Evolutionary conservation across 2,797 vertebrate genomes (phyloP).

Genomic region (Holocentrus rufus): DNA sequence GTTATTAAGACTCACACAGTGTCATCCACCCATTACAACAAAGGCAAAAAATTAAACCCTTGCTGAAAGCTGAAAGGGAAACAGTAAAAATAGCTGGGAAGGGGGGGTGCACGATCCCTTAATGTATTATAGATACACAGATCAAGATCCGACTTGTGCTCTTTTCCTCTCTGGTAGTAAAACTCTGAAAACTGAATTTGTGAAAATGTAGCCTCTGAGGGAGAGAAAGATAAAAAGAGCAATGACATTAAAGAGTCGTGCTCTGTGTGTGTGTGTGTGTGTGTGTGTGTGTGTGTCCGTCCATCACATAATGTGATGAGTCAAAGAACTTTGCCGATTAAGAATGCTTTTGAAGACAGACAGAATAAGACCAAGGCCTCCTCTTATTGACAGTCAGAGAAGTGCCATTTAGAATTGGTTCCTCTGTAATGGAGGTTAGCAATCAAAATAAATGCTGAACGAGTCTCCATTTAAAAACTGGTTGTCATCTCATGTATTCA

Average conservation of each 20-base stretch:
- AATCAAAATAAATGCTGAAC: constrained; percentile 25
- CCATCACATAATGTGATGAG: constrained; percentile 46
- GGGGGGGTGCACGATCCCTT: constrained; percentile 18
- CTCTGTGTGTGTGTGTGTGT: constrained; percentile 27
- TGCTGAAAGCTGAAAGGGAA: constrained; percentile 13
- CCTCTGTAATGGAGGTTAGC: constrained; percentile 19
- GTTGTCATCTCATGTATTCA: background rate
- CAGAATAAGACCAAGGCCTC: constrained; percentile 35
- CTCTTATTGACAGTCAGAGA: constrained; percentile 37
- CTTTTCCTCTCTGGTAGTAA: constrained; percentile 41
- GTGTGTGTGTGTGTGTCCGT: constrained; percentile 34
- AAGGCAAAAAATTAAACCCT: constrained; percentile 24
- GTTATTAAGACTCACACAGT: constrained; percentile 33
- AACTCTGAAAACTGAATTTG: constrained; percentile 18
- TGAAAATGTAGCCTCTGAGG: constrained; percentile 35
- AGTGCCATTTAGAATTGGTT: constrained; percentile 26
- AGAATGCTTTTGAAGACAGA: constrained; percentile 53
- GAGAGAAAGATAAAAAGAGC: constrained; percentile 51
- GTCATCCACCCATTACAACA: constrained; percentile 21
- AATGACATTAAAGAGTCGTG: constrained; percentile 51
- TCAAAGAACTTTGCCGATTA: constrained; percentile 57
- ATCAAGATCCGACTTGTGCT: constrained; percentile 24
- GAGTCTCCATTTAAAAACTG: constrained; percentile 21
- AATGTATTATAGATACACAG: constrained; percentile 49
- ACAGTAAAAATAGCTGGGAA: constrained; percentile 2